Base-by-base conservation (phyloP, 1,140 invertebrate genomes). In the Papilio dardanus region DNA sequence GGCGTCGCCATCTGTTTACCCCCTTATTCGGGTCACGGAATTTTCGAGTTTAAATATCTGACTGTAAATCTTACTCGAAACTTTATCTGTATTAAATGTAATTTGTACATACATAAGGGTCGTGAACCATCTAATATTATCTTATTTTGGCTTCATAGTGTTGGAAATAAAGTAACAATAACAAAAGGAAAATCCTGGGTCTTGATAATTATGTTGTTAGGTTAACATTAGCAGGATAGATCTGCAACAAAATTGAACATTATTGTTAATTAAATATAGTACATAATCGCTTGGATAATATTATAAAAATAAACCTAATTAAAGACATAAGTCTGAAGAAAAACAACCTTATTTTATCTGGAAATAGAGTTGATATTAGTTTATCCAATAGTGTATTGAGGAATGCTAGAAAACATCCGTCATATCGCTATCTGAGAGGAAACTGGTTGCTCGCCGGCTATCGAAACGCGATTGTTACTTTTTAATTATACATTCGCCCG, bases 361-460 rank as follows among this genome's bases (percentile, higher is more conserved):
- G 3, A 1, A 69, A 42, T 69, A 69, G 33, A 69, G 67, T 62
- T 62, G 54, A 30, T 28, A 58, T 58, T 58, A 10, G 21, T 28
- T 28, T 16, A 62, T 12, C 24, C 3, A 62, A 28, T 62, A 28
- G 24, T 62, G 14, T 24, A 62, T 14, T 62, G 3, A 30, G 24
- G 24, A 62, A 62, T 62, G 54, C 54, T 62, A 62, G 54, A 62
- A 62, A 28, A 62, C 54, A 28, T 62, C 54, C 54, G 19, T 50
- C 42, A 16, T 75, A 75, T 75, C 74, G 67, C 40, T 46, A 67
- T 67, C 40, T 46, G 19, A 54, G 74, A 75, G 74, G 74, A 75
- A 75, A 67, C 74, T 33, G 66, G 30, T 54, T 68, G 40, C 24
- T 62, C 24, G 50, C 50, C 21, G 24, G 54, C 67, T 69, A 69